Conservation (phyloP, 2,888 invertebrate genomes). For the Eupeodes latifasciatus region DNA sequence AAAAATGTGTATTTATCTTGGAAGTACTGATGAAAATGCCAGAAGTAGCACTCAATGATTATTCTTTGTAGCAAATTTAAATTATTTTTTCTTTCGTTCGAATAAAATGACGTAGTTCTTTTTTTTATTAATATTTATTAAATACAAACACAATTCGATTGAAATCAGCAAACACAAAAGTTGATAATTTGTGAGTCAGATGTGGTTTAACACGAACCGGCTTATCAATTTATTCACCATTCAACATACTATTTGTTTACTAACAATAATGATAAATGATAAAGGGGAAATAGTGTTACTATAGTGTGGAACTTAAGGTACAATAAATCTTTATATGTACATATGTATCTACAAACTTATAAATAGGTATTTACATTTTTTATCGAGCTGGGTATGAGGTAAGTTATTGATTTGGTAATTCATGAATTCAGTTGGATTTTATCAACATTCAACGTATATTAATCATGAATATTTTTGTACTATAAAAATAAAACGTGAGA, state of each 20-base stretch:
- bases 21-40: neutral
- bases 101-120: constrained; percentile 1
- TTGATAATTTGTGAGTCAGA: constrained; percentile 44
- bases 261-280: constrained; percentile 29
- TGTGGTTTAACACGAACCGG: constrained; percentile 37
- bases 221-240: constrained; percentile 64
- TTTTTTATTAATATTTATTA: neutral
- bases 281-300: neutral
- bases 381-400: too few relatives aligned
- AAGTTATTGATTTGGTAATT: too few relatives aligned
- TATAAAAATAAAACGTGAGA: too few relatives aligned
- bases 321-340: neutral
- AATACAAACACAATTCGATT: constrained; percentile 16
- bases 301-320: neutral
- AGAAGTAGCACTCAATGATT: neutral
- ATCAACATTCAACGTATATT: too few relatives aligned
- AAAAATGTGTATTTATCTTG: neutral
- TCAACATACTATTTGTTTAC: constrained; percentile 45
- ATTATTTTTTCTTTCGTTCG: neutral
- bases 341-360: too few relatives aligned
- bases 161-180: constrained; percentile 3
- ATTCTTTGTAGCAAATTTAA: neutral
- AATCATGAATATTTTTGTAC: too few relatives aligned
- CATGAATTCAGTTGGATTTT: too few relatives aligned
- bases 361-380: too few relatives aligned